These are phyloP conservation scores for Podarcis lilfordi DNA, from an alignment of 2,797 vertebrate genomes.

Conservation along the genomic window DNA sequence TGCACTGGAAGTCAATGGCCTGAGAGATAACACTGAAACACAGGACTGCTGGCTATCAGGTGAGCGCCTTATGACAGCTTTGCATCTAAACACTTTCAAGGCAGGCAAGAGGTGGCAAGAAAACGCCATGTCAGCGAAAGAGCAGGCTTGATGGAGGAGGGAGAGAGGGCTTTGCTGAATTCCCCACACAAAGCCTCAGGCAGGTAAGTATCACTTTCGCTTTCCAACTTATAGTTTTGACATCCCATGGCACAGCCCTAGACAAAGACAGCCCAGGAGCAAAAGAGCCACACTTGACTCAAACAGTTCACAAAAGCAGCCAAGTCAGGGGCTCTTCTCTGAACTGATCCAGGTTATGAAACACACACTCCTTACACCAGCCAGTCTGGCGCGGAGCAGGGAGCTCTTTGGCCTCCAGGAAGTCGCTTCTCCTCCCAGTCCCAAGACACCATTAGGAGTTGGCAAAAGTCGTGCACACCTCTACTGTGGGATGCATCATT, in stretches of 20 bases:
- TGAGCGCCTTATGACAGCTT: background rate
- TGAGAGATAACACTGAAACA: too few relatives aligned
- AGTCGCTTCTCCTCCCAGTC: background rate
- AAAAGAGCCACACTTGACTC: too few relatives aligned
- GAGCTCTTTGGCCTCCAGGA: background rate
- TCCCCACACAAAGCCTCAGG: background rate
- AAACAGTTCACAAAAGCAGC: too few relatives aligned
- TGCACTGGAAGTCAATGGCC: too few relatives aligned
- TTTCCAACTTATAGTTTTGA: background rate
- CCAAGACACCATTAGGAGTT: background rate
- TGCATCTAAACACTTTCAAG: background rate
- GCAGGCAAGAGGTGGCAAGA: background rate
- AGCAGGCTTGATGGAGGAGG: too few relatives aligned
- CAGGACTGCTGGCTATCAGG: background rate
- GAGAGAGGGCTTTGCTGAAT: too few relatives aligned
- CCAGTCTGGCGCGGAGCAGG: background rate
- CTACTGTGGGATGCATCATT: accelerated
- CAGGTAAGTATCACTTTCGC: conserved; percentile 22
- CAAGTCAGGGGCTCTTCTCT: background rate
- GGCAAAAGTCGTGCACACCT: background rate
- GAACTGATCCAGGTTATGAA: background rate
- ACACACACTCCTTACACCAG: accelerated
- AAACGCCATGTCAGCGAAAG: background rate
- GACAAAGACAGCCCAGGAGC: background rate
- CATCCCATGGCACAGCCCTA: background rate